Evolutionary conservation across 2,797 vertebrate genomes (phyloP).

Genomic region (Tragopan temminckii): DNA sequence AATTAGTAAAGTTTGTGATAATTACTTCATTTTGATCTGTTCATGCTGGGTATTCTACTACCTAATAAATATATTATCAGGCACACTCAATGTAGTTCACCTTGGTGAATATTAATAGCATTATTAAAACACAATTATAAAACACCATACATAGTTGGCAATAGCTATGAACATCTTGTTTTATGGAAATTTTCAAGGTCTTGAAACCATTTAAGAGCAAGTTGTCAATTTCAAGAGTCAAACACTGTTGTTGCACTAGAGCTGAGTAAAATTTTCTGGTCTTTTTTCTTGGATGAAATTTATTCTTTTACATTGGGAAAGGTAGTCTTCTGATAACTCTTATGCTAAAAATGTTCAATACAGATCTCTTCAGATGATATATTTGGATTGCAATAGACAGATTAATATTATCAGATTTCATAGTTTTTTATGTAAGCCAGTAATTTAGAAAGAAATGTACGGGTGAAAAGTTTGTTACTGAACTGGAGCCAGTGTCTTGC

Average conservation of each 20-base stretch:
- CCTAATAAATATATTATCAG: background rate
- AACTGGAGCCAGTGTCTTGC: background rate
- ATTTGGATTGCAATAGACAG: background rate
- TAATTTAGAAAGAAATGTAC: background rate
- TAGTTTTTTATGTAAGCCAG: background rate
- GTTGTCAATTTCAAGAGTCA: background rate
- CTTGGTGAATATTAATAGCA: slow-evolving; percentile 36
- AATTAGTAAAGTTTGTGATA: background rate
- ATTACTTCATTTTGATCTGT: background rate
- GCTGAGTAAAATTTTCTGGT: background rate
- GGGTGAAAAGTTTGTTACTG: background rate
- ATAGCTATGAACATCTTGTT: background rate
- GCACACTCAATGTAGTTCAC: background rate
- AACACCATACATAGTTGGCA: background rate
- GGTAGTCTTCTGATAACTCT: background rate
- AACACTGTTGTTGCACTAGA: background rate
- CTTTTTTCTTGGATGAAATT: background rate
- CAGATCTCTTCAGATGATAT: background rate
- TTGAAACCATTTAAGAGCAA: background rate
- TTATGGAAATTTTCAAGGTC: slow-evolving; percentile 13
- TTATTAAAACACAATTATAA: slow-evolving; percentile 41
- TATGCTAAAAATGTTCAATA: rapidly evolving
- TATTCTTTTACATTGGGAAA: background rate
- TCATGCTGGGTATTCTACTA: background rate
- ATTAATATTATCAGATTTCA: background rate